Evolutionary conservation across 2,113 vertebrate genomes (phyloP).

Genomic region (Benitochromis conjunctus): DNA sequence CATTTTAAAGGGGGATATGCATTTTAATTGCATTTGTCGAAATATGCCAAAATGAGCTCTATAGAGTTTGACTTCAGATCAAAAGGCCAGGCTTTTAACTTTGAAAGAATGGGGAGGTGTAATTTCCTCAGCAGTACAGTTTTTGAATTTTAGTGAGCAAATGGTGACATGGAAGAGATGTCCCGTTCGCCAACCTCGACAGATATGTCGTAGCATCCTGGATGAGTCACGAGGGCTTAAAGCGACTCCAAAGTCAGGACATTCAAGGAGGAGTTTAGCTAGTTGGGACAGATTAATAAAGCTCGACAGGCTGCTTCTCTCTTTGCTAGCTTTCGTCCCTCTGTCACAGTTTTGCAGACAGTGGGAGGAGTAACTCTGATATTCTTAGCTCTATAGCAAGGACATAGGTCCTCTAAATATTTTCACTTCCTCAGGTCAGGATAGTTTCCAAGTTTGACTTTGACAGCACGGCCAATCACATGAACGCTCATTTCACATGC

Average conservation of each 20-base stretch:
- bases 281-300: slow-evolving; percentile 22
- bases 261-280: neutral
- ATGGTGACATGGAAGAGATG: neutral
- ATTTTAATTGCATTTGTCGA: neutral
- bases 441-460: neutral
- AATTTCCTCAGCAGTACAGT: neutral
- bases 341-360: neutral
- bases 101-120: neutral
- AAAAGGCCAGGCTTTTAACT: neutral
- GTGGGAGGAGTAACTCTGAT: neutral
- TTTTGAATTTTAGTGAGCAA: neutral
- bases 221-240: neutral
- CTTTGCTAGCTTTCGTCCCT: neutral
- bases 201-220: neutral
- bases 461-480: neutral
- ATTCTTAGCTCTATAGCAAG: neutral
- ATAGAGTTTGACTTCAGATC: neutral
- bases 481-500: neutral
- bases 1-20: neutral
- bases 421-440: slow-evolving; percentile 13
- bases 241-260: neutral
- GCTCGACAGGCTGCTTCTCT: neutral
- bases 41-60: neutral
- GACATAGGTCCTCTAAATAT: neutral
- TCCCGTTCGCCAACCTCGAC: neutral